A percentile compares a stretch with the other conserved stretches of the same genome.
These are phyloP conservation scores for Papilio machaon DNA, from an alignment of 1,140 invertebrate species.

Conservation along the genomic window DNA sequence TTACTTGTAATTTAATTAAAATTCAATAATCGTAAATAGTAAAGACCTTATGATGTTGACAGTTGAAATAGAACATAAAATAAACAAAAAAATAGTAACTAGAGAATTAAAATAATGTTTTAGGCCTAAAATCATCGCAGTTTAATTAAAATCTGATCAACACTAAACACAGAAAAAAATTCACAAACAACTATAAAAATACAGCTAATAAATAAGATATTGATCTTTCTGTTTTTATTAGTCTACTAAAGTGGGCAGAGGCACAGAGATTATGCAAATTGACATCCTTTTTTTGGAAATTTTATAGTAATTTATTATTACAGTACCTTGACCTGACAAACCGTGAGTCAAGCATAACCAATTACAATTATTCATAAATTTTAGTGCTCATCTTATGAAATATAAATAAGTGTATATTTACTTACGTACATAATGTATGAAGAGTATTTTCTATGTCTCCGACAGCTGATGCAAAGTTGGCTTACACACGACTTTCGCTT, in stretches of 20 bases:
- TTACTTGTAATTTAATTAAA: neutral
- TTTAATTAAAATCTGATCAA: neutral
- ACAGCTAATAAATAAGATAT: neutral
- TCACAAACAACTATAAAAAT: neutral
- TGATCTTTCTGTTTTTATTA: neutral
- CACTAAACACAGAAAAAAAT: neutral
- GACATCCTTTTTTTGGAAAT: neutral
- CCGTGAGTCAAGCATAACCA: neutral
- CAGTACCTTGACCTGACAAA: neutral
- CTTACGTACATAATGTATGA: neutral
- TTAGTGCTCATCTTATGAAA: constrained; percentile 5
- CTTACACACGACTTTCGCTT: constrained; percentile 28
- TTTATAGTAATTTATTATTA: neutral
- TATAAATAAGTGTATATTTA: neutral
- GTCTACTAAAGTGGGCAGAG: neutral
- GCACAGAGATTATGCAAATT: neutral
- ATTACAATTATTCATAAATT: neutral
- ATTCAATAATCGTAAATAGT: neutral
- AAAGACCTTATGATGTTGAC: neutral
- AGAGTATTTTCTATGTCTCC: neutral
- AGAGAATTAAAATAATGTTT: neutral
- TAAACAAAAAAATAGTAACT: neutral
- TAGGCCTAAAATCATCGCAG: neutral
- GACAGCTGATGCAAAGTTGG: neutral
- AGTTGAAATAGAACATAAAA: neutral